A percentile compares a stretch with the other conserved stretches of the same genome.
These are phyloP conservation scores for Elephas maximus DNA, from an alignment of 2,113 vertebrate species.

Conservation along the genomic window DNA sequence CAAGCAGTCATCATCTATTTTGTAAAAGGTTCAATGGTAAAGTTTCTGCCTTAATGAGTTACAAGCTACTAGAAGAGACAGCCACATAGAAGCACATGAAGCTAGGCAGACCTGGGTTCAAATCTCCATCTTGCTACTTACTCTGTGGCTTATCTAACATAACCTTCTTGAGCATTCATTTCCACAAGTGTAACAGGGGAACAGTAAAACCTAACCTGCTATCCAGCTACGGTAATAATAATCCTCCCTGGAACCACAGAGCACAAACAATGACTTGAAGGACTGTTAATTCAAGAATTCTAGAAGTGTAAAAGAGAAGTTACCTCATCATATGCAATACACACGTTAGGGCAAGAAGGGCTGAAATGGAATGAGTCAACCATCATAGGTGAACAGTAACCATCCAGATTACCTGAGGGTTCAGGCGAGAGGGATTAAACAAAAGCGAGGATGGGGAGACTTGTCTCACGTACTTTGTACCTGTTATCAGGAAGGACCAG, in stretches of 20 bases:
- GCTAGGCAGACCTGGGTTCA: neutral
- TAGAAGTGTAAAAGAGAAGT: neutral
- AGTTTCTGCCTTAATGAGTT: neutral
- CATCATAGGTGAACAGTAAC: neutral
- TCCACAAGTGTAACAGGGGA: neutral
- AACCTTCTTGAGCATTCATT: neutral
- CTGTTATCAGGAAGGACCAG: neutral
- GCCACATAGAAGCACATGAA: neutral
- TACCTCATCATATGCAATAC: neutral
- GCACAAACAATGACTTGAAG: rapidly evolving
- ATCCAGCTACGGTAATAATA: neutral
- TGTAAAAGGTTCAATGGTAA: neutral
- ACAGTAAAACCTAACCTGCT: neutral
- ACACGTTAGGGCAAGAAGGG: neutral
- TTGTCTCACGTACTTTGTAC: too few species aligned
- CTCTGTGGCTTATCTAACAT: neutral
- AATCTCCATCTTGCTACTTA: neutral
- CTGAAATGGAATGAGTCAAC: neutral
- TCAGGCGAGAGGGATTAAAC: neutral
- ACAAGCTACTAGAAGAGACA: neutral
- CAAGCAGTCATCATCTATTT: neutral
- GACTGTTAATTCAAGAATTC: neutral
- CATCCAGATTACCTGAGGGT: neutral
- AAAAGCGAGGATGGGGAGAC: neutral
- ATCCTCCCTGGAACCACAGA: neutral